These are phyloP conservation scores for Chloebia gouldiae DNA, from an alignment of 2,113 vertebrate genomes.

Conservation along the genomic window DNA sequence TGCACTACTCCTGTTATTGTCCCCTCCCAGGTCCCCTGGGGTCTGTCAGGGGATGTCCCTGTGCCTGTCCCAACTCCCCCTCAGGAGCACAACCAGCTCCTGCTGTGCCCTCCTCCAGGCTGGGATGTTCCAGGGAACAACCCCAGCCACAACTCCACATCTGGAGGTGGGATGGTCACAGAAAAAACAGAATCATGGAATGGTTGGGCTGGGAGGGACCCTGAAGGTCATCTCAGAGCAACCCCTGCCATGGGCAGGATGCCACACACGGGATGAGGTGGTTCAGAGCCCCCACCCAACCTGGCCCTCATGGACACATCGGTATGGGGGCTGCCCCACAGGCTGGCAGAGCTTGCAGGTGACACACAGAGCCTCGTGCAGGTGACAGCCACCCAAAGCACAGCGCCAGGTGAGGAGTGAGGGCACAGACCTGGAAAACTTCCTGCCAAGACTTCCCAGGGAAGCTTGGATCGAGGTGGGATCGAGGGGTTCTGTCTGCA, in stretches of 20 bases:
- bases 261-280: accelerated
- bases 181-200: neutral
- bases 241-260: accelerated
- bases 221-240: too few relatives aligned
- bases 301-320: neutral
- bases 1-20: accelerated
- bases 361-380: neutral
- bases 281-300: neutral
- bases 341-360: neutral
- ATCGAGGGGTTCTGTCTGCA: neutral
- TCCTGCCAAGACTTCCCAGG: neutral
- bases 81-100: neutral
- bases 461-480: accelerated
- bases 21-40: neutral
- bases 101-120: neutral
- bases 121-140: neutral
- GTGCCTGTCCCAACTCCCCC: neutral
- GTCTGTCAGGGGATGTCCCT: neutral
- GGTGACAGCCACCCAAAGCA: neutral
- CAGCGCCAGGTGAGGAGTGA: neutral
- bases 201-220: neutral
- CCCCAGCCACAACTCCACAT: neutral
- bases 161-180: neutral
- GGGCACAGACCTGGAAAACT: neutral
- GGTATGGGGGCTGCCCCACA: accelerated